Base-by-base conservation (phyloP, 2,113 vertebrate species). In the Polypterus bichir region DNA sequence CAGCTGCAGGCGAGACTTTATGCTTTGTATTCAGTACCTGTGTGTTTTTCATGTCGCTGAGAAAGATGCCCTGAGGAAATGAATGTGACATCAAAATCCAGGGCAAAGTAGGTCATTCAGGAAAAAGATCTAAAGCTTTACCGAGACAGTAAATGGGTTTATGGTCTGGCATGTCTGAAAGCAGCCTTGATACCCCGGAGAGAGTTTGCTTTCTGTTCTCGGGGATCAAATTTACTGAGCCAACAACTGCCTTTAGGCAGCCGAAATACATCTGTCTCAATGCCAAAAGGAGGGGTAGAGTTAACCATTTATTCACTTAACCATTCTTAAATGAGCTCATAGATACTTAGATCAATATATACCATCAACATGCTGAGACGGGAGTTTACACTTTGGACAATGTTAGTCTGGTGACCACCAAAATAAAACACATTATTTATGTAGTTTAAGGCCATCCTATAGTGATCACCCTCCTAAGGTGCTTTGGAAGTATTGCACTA, bases 161-260 rank as follows among this genome's bases (percentile, higher is more conserved):
- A 57, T 60, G 56, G 61, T 57, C 59, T 65, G 7, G 46, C 44
- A 57, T 48, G 47, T 46, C 6, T 65, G 62, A 60, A 57, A 52
- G 64, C 53, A 64, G 54, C 51, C 54, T 54, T 64, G 59, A 8
- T 10, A 48, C 61, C 59, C 57, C 64, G 52, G 60, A 65, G 64
- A 69, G 60, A 62, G 62, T 62, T 62, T 69, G 54, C 64, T 65
- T 54, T 60, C 53, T 62, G 68, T 70, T 69, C 67, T 54, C 49
- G 64, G 77, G 65, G 70, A 62, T 59, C 64, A 61, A 70, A 63
- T 65, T 61, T 66, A 68, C 66, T 71, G 68, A 77, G 69, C 64
- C 57, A 63, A 65, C 64, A 74, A 66, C 65, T 65, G 64, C 68
- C 63, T 70, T 64, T 45, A 68, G 70, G 65, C 67, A 61, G 70